phyloP scores from a whole-genome alignment of 2,888 invertebrate species.

The Melieria omissa region DNA sequence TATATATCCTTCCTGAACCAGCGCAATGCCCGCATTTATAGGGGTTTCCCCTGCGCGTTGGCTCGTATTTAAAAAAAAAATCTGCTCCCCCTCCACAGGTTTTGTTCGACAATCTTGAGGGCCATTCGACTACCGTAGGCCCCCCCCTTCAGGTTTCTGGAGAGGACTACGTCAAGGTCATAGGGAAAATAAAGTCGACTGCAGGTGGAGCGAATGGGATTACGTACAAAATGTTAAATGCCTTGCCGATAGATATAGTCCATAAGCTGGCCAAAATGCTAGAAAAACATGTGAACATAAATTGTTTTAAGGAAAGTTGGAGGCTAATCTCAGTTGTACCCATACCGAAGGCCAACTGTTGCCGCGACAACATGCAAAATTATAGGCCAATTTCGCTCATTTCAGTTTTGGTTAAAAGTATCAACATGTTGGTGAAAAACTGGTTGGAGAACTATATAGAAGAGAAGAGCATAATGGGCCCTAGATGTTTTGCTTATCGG shows the following conservation, averaged over 20 bases:
- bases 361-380: too few species aligned
- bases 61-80: too few species aligned
- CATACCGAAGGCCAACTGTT: not conserved
- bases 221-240: not conserved
- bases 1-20: too few species aligned
- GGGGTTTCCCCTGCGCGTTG: too few species aligned
- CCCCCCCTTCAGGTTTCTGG: not conserved
- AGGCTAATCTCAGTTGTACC: not conserved
- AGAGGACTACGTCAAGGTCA: not conserved
- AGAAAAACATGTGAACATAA: not conserved
- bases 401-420: not conserved
- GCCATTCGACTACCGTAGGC: too few species aligned
- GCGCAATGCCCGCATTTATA: too few species aligned
- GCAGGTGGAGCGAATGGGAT: not conserved
- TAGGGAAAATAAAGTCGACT: not conserved
- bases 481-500: not conserved
- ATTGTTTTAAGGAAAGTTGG: not conserved
- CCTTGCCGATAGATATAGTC: not conserved
- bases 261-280: not conserved
- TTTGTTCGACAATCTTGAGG: not conserved
- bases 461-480: not conserved
- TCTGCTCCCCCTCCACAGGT: too few species aligned
- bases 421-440: not conserved
- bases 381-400: slow-evolving; percentile 6
- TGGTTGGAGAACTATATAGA: too few species aligned